Base-by-base conservation (phyloP, 2,113 vertebrate species). In the Ameiurus melas region DNA sequence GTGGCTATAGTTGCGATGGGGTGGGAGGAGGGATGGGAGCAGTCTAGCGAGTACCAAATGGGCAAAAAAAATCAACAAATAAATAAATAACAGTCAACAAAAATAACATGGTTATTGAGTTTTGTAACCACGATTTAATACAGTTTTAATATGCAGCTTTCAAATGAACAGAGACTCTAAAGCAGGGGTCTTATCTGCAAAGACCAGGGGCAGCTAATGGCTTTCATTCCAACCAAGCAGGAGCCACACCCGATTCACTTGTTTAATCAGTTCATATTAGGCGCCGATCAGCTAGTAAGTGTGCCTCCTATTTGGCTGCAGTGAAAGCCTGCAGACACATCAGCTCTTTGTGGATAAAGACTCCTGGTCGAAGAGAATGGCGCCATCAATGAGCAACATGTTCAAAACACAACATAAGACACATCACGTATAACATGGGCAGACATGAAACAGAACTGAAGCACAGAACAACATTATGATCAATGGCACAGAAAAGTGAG, bases 11-110 rank as follows among this genome's bases (percentile, higher is more conserved):
- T 96, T 96, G 97, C 94, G 95, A 97, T 97, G 97, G 96, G 97
- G 94, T 97, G 97, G 96, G 96, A 96, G 93, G 97, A 96, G 95
- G 97, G 96, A 97, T 97, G 97, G 96, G 97, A 97, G 96, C 95
- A 96, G 95, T 97, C 98, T 97, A 97, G 96, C 95, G 95, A 95
- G 95, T 96, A 96, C 97, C 93, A 96, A 85, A 97, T 96, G 97
- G 94, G 86, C 91, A 94, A 94, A 91, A 19, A 77, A 19, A 62
- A 47, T 6, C 0, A 79, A 79, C 33, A 77, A 39, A 68, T 64
- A 79, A 80, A 70, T 22, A 70, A 85, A 94, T 88, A 94, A 95
- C 89, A 95, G 84, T 93, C 88, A 93, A 95, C 92, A 94, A 86
- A 93, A 92, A 90, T 86, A 93, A 89, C 89, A 92, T 92, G 90